These are phyloP conservation scores for Zeus faber DNA, from an alignment of 2,113 vertebrate species.

Conservation along the genomic window DNA sequence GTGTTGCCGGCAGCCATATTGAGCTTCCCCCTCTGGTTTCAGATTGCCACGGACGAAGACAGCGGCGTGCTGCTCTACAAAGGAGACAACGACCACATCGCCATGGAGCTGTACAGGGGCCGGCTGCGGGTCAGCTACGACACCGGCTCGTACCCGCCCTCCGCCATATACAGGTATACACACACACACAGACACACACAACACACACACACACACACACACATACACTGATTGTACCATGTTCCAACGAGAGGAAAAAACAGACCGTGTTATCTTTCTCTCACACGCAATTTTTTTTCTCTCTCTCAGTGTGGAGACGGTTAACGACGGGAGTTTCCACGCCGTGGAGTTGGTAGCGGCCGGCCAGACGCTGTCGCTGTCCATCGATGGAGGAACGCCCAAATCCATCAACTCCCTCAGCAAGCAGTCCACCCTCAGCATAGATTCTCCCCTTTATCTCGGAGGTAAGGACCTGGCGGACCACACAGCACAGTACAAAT, in stretches of 20 bases:
- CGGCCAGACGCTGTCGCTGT: slow-evolving; percentile 90
- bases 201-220: neutral
- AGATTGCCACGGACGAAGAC: slow-evolving; percentile 98
- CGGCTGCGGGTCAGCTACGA: slow-evolving; percentile 95
- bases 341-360: slow-evolving; percentile 89
- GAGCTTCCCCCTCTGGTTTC: too few species aligned
- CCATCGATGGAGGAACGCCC: slow-evolving; percentile 90
- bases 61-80: slow-evolving; percentile 94
- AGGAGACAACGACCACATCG: slow-evolving; percentile 90
- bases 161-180: slow-evolving; percentile 94
- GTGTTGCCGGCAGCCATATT: too few species aligned
- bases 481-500: too few species aligned
- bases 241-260: too few species aligned
- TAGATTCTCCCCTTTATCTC: slow-evolving; percentile 90
- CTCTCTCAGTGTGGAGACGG: slow-evolving; percentile 87
- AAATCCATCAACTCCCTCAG: slow-evolving; percentile 93
- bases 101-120: slow-evolving; percentile 92
- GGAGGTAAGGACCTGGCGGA: slow-evolving; percentile 80
- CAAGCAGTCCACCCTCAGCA: slow-evolving; percentile 87
- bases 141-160: slow-evolving; percentile 88
- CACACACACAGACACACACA: neutral
- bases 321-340: slow-evolving; percentile 96
- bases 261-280: too few species aligned
- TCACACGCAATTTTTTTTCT: neutral
- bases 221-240: neutral